These are phyloP conservation scores for Salvator merianae DNA, from an alignment of 2,113 vertebrate species.

Conservation along the genomic window DNA sequence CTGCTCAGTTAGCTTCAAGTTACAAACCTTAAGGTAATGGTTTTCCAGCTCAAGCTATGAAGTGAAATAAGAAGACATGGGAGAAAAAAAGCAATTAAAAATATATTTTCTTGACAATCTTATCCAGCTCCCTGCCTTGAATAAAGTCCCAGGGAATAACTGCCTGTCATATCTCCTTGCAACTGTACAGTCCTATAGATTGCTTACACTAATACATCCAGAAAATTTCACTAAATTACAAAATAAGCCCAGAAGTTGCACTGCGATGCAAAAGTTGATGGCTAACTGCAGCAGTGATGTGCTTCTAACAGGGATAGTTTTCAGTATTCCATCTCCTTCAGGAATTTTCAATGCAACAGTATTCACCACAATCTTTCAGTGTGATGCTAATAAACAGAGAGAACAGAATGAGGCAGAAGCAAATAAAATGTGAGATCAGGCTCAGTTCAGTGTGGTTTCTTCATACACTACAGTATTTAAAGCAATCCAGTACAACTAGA, in stretches of 20 bases:
- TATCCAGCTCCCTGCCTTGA: background rate
- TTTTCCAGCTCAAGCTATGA: conserved; percentile 92
- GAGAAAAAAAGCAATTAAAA: conserved; percentile 27
- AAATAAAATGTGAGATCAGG: too few species aligned
- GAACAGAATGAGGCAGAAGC: too few species aligned
- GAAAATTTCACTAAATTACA: background rate
- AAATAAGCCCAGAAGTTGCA: background rate
- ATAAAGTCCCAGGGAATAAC: background rate
- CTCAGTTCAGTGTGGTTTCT: too few species aligned
- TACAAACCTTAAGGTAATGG: conserved; percentile 85
- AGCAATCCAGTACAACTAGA: too few species aligned
- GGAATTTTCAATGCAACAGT: too few species aligned
- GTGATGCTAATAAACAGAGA: too few species aligned
- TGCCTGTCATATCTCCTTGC: background rate
- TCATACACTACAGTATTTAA: too few species aligned
- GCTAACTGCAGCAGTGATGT: too few species aligned
- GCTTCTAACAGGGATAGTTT: too few species aligned
- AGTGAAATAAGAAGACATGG: conserved; percentile 47
- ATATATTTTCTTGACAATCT: background rate
- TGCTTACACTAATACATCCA: background rate
- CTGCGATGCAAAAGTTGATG: background rate
- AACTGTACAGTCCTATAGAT: background rate
- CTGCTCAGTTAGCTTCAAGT: conserved; percentile 84
- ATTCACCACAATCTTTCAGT: too few species aligned
- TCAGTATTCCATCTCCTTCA: too few species aligned